phyloP scores from a whole-genome alignment of 2,797 vertebrate species.

The Protosalanx chinensis region DNA sequence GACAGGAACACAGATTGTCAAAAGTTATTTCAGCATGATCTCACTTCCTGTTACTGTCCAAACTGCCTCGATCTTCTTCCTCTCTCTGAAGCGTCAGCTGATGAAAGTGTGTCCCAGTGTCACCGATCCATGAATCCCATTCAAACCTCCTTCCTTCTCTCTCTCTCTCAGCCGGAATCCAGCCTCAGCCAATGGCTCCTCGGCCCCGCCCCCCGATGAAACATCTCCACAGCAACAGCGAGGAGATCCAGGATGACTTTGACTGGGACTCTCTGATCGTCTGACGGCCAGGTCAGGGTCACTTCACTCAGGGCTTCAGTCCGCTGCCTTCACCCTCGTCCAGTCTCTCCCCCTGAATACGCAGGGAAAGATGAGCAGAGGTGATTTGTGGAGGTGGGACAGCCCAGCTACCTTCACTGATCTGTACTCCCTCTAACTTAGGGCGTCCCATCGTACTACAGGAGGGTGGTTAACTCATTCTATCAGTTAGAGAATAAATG shows the following conservation, averaged over 20 bases:
- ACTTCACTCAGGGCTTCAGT: too few relatives aligned
- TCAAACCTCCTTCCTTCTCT: conserved; percentile 20
- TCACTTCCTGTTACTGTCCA: not conserved
- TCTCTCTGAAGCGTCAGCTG: not conserved
- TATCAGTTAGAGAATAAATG: conserved; percentile 43
- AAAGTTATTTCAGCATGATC: not conserved
- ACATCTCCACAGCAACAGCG: conserved; percentile 81
- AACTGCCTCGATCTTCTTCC: not conserved
- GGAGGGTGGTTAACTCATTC: too few relatives aligned
- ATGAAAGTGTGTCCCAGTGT: conserved; percentile 1
- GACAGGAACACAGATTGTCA: not conserved
- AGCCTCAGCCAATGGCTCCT: conserved; percentile 68
- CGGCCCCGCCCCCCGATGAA: conserved; percentile 76
- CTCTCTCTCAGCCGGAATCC: conserved; percentile 74
- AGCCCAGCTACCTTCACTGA: conserved; percentile 7
- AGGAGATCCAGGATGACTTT: conserved; percentile 96
- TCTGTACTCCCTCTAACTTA: not conserved
- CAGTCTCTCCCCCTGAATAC: not conserved
- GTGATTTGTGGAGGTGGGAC: not conserved
- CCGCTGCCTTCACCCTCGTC: not conserved
- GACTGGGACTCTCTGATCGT: conserved; percentile 87
- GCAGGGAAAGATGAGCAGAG: too few relatives aligned
- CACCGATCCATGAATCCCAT: not conserved
- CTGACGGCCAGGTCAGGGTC: not conserved
- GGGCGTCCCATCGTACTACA: not conserved